phyloP scores from a whole-genome alignment of 2,888 invertebrate species.

The Acanthosepion lycidas region DNA sequence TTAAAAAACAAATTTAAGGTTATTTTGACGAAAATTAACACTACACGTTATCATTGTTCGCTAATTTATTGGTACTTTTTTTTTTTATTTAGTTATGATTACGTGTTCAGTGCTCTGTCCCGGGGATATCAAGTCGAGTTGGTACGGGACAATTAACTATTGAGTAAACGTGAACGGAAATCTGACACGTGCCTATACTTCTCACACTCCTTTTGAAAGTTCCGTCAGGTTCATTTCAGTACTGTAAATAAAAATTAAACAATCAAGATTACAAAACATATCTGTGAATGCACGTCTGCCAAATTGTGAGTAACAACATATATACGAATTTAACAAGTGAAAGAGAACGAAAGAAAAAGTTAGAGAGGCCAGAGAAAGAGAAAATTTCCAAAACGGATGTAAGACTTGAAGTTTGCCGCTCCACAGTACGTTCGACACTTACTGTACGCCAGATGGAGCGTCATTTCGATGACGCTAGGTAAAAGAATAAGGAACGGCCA shows the following conservation, averaged over 20 bases:
- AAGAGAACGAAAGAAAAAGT: not conserved
- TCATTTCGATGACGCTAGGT: not conserved
- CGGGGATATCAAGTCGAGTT: too few species aligned
- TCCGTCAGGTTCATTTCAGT: too few species aligned
- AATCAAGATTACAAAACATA: not conserved
- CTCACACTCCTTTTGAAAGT: not conserved
- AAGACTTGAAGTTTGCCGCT: not conserved
- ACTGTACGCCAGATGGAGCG: not conserved
- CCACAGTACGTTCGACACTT: not conserved
- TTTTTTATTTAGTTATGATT: too few species aligned
- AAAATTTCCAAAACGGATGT: not conserved
- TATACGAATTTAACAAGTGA: not conserved
- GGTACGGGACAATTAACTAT: too few species aligned
- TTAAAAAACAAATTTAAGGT: too few species aligned
- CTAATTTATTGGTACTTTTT: too few species aligned
- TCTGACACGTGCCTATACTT: not conserved
- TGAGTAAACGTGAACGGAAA: not conserved
- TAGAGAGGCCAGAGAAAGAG: not conserved
- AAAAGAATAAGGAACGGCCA: not conserved
- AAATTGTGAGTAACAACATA: not conserved
- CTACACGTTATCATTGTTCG: too few species aligned
- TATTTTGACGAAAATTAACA: too few species aligned
- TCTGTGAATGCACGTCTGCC: not conserved
- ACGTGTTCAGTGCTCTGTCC: too few species aligned
- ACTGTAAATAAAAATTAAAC: not conserved